Evolutionary conservation across 2,113 vertebrate species (phyloP).

Genomic region (Grammomys dolichurus): DNA sequence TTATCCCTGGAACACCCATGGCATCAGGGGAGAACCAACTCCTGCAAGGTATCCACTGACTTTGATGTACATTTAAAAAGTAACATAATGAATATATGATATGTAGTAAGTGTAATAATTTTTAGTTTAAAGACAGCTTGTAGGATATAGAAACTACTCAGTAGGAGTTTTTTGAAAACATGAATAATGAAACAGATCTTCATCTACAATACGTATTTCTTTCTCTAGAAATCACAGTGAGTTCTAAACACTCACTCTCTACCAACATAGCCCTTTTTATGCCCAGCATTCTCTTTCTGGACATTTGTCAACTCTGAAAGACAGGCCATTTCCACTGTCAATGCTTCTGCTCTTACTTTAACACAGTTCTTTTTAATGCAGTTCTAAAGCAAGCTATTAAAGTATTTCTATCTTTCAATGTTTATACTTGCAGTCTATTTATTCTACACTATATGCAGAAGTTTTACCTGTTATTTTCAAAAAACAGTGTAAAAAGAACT

Average conservation of each 20-base stretch:
- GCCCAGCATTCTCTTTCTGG: not conserved
- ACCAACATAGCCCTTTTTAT: not conserved
- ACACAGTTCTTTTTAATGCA: not conserved
- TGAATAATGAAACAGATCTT: constrained; percentile 21
- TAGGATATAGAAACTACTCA: not conserved
- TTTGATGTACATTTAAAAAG: not conserved
- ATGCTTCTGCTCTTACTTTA: not conserved
- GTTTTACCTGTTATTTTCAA: constrained; percentile 39
- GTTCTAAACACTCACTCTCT: not conserved
- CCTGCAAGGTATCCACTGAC: not conserved
- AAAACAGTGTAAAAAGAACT: constrained; percentile 29
- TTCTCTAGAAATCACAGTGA: not conserved
- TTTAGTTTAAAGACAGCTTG: not conserved
- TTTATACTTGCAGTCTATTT: constrained; percentile 29
- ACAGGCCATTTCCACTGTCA: not conserved
- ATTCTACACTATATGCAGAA: not conserved
- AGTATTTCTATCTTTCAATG: not conserved
- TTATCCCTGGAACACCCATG: not conserved
- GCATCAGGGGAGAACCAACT: too few relatives aligned
- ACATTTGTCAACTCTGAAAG: not conserved
- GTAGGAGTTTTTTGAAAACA: not conserved
- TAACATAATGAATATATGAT: not conserved
- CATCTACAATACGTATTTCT: not conserved
- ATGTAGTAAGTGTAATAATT: not conserved
- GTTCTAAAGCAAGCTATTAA: not conserved